Percentiles rank a stretch among this genome's conserved stretches.
phyloP scores from a whole-genome alignment of 2,888 invertebrate species.

The Sinotaia quadrata region DNA sequence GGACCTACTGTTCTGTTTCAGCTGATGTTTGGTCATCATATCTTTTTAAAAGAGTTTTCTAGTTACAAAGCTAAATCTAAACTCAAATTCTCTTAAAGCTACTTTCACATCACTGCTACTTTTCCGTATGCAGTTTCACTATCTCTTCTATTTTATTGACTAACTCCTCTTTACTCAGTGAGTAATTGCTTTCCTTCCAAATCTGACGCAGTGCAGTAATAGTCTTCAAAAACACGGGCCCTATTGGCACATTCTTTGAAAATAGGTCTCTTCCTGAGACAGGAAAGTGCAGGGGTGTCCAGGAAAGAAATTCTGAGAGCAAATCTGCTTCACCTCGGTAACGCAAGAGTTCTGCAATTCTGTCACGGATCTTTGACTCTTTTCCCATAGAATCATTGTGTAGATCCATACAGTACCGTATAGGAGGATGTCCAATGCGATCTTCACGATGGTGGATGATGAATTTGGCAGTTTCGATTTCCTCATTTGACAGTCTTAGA shows the following conservation, averaged over 20 bases:
- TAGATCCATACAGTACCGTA: conserved; percentile 62
- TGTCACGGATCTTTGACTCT: conserved; percentile 77
- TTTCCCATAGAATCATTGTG: conserved; percentile 69
- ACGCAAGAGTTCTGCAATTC: conserved; percentile 85
- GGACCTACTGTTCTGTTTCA: too few species aligned
- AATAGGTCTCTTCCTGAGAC: conserved; percentile 82
- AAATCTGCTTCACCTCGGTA: conserved; percentile 81
- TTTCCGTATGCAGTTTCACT: too few species aligned
- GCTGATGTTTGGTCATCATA: too few species aligned
- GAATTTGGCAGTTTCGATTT: conserved; percentile 86
- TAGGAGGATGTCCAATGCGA: conserved; percentile 73
- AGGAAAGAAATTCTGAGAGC: conserved; percentile 79
- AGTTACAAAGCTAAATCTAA: too few species aligned
- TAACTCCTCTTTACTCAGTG: conserved; percentile 80
- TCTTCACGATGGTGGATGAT: conserved; percentile 81
- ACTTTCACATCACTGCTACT: too few species aligned
- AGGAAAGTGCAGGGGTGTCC: conserved; percentile 83
- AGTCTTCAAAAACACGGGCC: conserved; percentile 78
- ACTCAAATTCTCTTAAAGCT: too few species aligned
- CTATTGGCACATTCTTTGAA: conserved; percentile 71
- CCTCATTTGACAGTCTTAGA: conserved; percentile 87
- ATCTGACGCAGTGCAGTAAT: conserved; percentile 80
- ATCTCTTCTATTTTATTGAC: conserved; percentile 73
- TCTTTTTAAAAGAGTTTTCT: too few species aligned
- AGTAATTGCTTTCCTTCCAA: conserved; percentile 88